phyloP scores from a whole-genome alignment of 2,888 invertebrate genomes.

The Quadriops clusia region DNA sequence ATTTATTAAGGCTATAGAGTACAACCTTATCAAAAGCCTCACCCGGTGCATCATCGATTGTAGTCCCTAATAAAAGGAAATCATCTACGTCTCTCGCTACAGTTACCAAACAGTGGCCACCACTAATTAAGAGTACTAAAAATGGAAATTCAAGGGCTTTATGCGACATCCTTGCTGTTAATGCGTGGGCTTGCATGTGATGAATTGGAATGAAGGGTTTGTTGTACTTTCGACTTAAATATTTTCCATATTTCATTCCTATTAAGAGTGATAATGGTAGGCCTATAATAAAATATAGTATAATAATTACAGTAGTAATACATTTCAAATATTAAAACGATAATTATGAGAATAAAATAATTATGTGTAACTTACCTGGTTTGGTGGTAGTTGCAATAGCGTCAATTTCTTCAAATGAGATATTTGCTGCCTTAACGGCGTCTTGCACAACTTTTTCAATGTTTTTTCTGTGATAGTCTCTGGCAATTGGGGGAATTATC shows the following conservation, averaged over 20 bases:
- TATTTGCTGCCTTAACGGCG: conserved; percentile 49
- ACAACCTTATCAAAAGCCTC: conserved; percentile 84
- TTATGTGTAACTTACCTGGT: conserved; percentile 45
- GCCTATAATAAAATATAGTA: conserved; percentile 43
- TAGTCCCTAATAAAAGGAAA: conserved; percentile 69
- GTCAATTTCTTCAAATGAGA: conserved; percentile 55
- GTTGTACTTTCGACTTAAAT: conserved; percentile 49
- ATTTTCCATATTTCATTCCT: conserved; percentile 73
- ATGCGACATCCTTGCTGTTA: conserved; percentile 69
- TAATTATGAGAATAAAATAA: background rate
- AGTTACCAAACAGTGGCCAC: conserved; percentile 80
- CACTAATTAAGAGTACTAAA: conserved; percentile 80
- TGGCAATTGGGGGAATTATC: conserved; percentile 79
- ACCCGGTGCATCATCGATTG: conserved; percentile 81
- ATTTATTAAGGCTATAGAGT: background rate
- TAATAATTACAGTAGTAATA: too few species aligned
- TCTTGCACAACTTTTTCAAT: conserved; percentile 61
- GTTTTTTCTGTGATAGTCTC: conserved; percentile 64
- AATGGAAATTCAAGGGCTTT: conserved; percentile 70
- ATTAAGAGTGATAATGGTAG: conserved; percentile 63
- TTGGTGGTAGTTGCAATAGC: conserved; percentile 86
- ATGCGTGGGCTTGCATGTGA: conserved; percentile 98
- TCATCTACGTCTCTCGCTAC: conserved; percentile 61
- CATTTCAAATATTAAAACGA: background rate
- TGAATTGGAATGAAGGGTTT: conserved; percentile 91